Evolutionary conservation across 2,797 vertebrate species (phyloP), one percentile per base, ranked within the genome.

Genomic region (Emydoidea blandingii): DNA sequence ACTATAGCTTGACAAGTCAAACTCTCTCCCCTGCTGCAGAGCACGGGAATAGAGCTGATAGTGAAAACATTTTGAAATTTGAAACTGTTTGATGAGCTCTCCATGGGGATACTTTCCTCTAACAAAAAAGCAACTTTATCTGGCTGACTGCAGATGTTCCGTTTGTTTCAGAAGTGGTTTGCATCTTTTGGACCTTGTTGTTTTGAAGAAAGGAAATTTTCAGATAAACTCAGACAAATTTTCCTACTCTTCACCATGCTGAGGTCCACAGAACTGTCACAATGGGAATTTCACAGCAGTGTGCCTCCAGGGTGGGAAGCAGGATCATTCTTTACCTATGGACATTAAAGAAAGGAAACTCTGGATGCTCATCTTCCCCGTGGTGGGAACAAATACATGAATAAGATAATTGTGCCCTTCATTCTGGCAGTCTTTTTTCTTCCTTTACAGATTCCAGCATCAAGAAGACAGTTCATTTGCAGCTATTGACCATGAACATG

Each of bases 381-480:
- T 89, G 37, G 6, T 50, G 47, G 34, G 27, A 82, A 29, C 56
- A 79, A 10, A 25, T 25, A 37, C 6, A 11, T 41, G 37, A 72
- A 7, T 37, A 23, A 72, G 18, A 25, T 12, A 44, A 23, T 15
- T 27, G 12, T 7, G 7, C 59, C 94, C 19, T 56, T n/a, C 27
- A 1, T 87, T 90, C 50, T 93, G n/a, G 27, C 11, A 94, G 10
- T n/a, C 18, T 85, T 79, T 86, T 0, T 81, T 95, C 74, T 96
- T 92, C 72, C 57, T 59, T 86, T 88, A 34, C 96, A 98, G 98
- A 96, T 91, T 97, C 96, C 52, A 97, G 94, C 76, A 74, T 97
- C 89, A 97, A 92, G 88, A 96, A 87, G 47, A 83, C 34, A 27
- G 97, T 92, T 41, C 90, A 90, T 81, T 91, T 98, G 41, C 97